Evolutionary conservation across 2,797 vertebrate species (phyloP).

Genomic region (Remorina albescens): DNA sequence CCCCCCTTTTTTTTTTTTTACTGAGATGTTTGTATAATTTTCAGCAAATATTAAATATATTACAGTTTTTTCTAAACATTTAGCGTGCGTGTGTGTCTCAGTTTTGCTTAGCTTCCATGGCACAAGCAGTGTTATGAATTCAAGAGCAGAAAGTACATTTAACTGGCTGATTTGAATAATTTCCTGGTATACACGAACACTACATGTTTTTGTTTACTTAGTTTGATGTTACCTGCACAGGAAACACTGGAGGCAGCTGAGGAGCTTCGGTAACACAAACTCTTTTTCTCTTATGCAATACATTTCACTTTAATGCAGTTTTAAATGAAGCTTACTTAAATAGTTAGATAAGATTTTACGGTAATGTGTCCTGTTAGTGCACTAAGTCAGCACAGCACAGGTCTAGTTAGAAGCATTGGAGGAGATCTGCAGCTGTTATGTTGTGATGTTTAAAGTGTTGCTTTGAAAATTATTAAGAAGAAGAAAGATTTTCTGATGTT

Average conservation of each 20-base stretch:
- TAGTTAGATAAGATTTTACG: neutral
- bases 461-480: neutral
- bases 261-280: conserved; percentile 33
- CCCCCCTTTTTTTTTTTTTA: too few species aligned
- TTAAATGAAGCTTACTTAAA: neutral
- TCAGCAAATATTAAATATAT: conserved; percentile 17
- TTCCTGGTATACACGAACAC: conserved; percentile 33
- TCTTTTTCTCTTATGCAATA: neutral
- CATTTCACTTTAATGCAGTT: neutral
- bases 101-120: neutral
- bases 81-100: neutral
- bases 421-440: neutral
- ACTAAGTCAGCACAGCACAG: neutral
- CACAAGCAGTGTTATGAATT: neutral
- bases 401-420: neutral
- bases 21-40: conserved; percentile 2
- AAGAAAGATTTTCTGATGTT: neutral
- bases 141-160: neutral
- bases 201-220: conserved; percentile 19
- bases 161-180: conserved; percentile 67
- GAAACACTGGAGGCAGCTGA: conserved; percentile 10
- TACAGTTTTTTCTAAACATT: neutral
- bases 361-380: neutral
- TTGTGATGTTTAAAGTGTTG: neutral
- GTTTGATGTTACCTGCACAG: conserved; percentile 16